Evolutionary conservation across 2,113 vertebrate species (phyloP).

Genomic region (Chaenogobius annularis): DNA sequence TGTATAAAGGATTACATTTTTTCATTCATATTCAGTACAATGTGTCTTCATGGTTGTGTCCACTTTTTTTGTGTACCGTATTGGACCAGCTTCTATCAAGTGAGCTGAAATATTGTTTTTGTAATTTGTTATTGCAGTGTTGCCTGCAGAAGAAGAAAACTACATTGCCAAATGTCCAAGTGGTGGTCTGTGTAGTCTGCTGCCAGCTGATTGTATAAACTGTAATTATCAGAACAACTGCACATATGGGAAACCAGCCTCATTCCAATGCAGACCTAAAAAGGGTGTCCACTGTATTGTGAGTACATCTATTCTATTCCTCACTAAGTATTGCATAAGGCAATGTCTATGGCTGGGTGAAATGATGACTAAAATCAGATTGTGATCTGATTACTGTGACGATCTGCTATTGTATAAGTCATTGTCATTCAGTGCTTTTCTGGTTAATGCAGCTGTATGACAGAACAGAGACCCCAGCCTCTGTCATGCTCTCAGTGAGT

Average conservation of each 20-base stretch:
- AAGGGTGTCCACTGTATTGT: constrained; percentile 87
- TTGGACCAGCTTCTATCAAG: no score
- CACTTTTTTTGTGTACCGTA: no score
- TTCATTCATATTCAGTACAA: background rate
- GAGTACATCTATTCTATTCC: constrained; percentile 55
- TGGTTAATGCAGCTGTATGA: no score
- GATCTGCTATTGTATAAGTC: no score
- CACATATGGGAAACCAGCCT: constrained; percentile 81
- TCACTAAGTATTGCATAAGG: background rate
- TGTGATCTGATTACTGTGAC: background rate
- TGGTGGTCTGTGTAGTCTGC: constrained; percentile 82
- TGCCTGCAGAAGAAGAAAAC: constrained; percentile 49
- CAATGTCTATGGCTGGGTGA: background rate
- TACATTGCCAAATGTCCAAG: constrained; percentile 84
- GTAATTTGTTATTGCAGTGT: constrained; percentile 48
- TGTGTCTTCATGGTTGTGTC: background rate
- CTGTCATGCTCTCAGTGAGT: no score
- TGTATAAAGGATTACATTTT: background rate
- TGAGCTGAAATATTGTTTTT: background rate
- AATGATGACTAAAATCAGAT: background rate
- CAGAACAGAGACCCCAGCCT: no score
- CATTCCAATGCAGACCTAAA: constrained; percentile 84
- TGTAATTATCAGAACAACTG: constrained; percentile 89
- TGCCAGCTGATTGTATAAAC: constrained; percentile 86
- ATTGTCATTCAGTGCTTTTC: no score